Percentiles rank a stretch among this genome's conserved stretches.
Conservation (phyloP, 2,113 vertebrate genomes). For the Petrocephalus zakoni region DNA sequence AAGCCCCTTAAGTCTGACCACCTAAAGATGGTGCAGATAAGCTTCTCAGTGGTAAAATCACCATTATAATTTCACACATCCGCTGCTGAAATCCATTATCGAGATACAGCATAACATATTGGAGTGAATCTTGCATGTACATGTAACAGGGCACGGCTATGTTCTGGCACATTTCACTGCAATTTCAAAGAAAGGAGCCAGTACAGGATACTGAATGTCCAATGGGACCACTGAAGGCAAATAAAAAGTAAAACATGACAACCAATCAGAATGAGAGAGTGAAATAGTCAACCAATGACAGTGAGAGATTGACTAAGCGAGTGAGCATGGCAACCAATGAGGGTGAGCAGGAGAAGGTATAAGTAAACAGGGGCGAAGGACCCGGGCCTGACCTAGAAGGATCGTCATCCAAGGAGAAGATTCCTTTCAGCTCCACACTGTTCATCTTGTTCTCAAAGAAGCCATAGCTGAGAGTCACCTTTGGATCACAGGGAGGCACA, state of each 20-base stretch:
- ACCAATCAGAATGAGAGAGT: not conserved
- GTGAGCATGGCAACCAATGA: not conserved
- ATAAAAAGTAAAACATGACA: not conserved
- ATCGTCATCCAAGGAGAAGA: constrained; percentile 73
- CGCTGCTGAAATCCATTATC: not conserved
- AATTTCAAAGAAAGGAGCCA: not conserved
- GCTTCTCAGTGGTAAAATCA: not conserved
- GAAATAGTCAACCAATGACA: not conserved
- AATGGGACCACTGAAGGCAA: not conserved
- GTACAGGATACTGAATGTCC: not conserved
- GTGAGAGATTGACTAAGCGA: not conserved
- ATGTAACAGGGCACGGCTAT: not conserved
- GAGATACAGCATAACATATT: constrained; percentile 1
- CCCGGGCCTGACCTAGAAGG: constrained; percentile 66
- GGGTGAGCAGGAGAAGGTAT: not conserved
- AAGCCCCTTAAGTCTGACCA: not conserved
- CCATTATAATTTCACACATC: not conserved
- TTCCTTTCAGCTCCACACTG: constrained; percentile 69
- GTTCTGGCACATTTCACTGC: not conserved
- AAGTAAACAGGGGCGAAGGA: not conserved
- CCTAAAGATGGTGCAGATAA: not conserved
- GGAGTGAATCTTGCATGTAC: not conserved
- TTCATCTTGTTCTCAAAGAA: constrained; percentile 85
- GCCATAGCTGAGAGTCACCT: constrained; percentile 89
- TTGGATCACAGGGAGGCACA: constrained; percentile 22